Percentiles rank a stretch among this genome's conserved stretches.
phyloP scores from a whole-genome alignment of 2,797 vertebrate genomes.

The Acanthurus leucopareius region DNA sequence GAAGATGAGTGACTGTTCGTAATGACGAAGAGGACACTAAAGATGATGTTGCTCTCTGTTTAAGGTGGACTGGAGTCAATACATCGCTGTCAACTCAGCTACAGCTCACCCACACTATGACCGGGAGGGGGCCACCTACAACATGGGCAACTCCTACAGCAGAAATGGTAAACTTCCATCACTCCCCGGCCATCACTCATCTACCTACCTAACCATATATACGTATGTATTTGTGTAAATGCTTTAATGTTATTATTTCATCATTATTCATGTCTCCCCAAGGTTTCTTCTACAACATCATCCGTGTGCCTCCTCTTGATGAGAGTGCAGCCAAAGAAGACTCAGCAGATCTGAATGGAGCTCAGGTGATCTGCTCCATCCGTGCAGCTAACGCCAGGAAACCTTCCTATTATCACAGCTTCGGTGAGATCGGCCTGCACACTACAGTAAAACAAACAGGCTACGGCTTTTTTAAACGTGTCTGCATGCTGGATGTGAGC shows the following conservation, averaged over 20 bases:
- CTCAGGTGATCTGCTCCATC: constrained; percentile 91
- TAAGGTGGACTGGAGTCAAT: constrained; percentile 94
- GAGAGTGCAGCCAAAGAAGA: constrained; percentile 61
- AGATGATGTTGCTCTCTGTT: constrained; percentile 40
- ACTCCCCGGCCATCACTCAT: neutral
- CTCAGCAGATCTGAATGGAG: constrained; percentile 85
- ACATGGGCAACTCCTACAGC: constrained; percentile 94
- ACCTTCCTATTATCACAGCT: constrained; percentile 96
- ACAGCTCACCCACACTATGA: constrained; percentile 96
- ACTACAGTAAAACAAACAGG: constrained; percentile 25
- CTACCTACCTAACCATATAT: neutral
- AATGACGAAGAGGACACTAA: neutral
- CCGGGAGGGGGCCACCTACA: constrained; percentile 90
- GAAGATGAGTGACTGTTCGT: neutral
- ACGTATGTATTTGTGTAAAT: neutral
- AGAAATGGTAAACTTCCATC: constrained; percentile 79
- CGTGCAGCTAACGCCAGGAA: constrained; percentile 84
- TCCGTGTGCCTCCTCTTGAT: constrained; percentile 86
- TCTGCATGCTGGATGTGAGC: constrained; percentile 30
- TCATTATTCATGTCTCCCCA: constrained; percentile 47
- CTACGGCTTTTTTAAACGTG: neutral
- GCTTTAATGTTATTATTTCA: neutral
- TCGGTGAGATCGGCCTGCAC: constrained; percentile 85
- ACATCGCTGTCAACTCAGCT: constrained; percentile 92
- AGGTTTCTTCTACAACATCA: constrained; percentile 92